These are phyloP conservation scores for Tortricodes alternella DNA, from an alignment of 2,888 invertebrate species.

Conservation along the genomic window DNA sequence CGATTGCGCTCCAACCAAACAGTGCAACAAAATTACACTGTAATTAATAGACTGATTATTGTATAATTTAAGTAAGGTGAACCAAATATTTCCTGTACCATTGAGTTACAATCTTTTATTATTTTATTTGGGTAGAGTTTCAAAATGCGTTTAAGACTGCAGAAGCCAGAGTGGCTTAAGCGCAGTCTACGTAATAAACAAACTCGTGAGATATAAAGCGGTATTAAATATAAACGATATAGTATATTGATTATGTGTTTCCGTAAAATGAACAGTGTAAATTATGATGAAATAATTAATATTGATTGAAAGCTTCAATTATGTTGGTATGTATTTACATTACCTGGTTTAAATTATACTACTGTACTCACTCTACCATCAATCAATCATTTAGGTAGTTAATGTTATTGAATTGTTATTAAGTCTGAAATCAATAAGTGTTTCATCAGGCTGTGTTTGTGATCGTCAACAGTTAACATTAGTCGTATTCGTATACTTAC, in stretches of 20 bases:
- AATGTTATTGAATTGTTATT: not conserved
- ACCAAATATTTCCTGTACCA: not conserved
- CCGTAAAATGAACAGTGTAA: not conserved
- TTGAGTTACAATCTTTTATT: not conserved
- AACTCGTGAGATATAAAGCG: not conserved
- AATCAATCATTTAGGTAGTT: not conserved
- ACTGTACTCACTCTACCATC: not conserved
- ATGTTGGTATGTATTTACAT: not conserved
- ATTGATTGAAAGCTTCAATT: not conserved
- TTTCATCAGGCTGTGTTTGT: no score
- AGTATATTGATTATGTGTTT: not conserved
- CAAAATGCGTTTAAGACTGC: no score
- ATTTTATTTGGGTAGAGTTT: not conserved
- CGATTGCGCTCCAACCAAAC: not conserved
- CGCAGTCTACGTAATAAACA: not conserved
- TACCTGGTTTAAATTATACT: not conserved
- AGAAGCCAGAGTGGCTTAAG: no score
- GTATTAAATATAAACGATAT: not conserved
- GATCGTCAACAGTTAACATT: no score
- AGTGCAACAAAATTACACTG: slow-evolving; percentile 10
- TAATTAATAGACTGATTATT: slow-evolving; percentile 20
- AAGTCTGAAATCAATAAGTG: no score
- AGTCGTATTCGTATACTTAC: no score
- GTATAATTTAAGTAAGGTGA: not conserved
- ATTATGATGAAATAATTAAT: not conserved